Percentiles rank a stretch among this genome's conserved stretches.
phyloP scores from a whole-genome alignment of 2,797 vertebrate species.

The Crocodylus rhombifer region DNA sequence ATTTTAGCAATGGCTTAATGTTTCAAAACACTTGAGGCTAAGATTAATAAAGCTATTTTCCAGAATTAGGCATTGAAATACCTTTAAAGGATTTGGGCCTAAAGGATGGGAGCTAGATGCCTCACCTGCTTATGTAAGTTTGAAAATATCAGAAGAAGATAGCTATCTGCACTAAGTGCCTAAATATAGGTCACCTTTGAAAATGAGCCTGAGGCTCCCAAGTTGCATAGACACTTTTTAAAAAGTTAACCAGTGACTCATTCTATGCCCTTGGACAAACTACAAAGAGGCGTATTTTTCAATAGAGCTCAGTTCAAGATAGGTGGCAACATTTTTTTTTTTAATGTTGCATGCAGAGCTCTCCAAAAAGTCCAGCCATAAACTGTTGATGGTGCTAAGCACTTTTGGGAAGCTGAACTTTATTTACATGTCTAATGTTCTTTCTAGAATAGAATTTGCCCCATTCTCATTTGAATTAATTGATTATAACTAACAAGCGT shows the following conservation, averaged over 20 bases:
- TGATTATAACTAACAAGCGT: background rate
- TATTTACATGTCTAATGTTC: background rate
- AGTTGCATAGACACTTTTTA: background rate
- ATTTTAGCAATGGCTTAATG: background rate
- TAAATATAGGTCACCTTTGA: background rate
- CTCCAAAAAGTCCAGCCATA: background rate
- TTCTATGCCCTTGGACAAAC: background rate
- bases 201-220: background rate
- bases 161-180: background rate
- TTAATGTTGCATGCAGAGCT: background rate
- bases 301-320: background rate
- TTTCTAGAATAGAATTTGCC: no score
- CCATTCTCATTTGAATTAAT: background rate
- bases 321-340: background rate
- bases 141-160: background rate
- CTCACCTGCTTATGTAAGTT: accelerated
- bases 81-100: background rate
- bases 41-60: background rate
- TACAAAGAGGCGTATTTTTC: background rate
- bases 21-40: background rate
- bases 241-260: background rate
- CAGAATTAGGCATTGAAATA: background rate
- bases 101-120: background rate
- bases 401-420: background rate
- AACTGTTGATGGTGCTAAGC: background rate